phyloP scores from a whole-genome alignment of 2,113 vertebrate species.

The Brevimyrus niger region DNA sequence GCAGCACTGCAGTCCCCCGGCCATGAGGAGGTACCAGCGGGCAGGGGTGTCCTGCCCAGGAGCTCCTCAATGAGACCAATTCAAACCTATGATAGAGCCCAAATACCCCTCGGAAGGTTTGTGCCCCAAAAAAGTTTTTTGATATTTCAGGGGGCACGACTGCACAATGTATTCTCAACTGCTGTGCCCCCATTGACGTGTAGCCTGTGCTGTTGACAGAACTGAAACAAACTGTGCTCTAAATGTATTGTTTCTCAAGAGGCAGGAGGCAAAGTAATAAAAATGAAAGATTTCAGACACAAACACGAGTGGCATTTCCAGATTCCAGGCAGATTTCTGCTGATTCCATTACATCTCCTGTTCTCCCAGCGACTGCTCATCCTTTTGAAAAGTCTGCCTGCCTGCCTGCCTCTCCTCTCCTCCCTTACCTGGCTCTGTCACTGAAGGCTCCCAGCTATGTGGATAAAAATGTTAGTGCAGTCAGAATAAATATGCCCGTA shows the following conservation, averaged over 20 bases:
- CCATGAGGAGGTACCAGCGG: background rate
- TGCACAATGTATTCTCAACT: constrained; percentile 8
- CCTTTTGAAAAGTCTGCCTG: background rate
- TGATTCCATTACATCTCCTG: background rate
- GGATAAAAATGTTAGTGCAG: background rate
- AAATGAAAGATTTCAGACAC: background rate
- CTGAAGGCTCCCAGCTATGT: background rate
- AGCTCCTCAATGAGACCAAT: constrained; percentile 23
- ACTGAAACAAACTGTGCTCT: background rate
- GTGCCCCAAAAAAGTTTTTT: constrained; percentile 30
- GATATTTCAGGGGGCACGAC: constrained; percentile 30
- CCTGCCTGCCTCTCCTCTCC: background rate
- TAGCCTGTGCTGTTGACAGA: constrained; percentile 3
- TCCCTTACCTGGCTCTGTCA: background rate
- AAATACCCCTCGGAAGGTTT: constrained; percentile 18
- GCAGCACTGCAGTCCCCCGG: background rate
- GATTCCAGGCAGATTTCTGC: background rate
- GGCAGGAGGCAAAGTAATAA: background rate
- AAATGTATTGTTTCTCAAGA: background rate
- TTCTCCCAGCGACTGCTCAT: background rate
- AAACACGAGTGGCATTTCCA: background rate
- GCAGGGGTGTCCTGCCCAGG: background rate
- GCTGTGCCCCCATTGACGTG: background rate
- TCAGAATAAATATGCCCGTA: background rate
- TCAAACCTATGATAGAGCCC: background rate